Conservation (phyloP, 2,888 invertebrate species). For the Isoperla grammatica region DNA sequence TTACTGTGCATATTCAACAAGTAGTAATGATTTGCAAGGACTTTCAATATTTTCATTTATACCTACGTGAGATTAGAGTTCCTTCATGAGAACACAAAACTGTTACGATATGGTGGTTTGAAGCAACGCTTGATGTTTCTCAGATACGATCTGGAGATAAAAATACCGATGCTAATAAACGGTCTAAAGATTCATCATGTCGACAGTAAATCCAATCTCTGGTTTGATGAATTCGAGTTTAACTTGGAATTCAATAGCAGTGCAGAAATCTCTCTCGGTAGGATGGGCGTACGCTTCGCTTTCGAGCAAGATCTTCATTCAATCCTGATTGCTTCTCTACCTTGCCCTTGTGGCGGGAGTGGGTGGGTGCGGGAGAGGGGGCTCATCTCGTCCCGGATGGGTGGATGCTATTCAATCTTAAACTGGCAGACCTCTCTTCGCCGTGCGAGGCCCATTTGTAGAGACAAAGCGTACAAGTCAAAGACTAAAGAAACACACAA, state of each 20-base stretch:
- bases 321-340: slow-evolving; percentile 14
- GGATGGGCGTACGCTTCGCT: slow-evolving; percentile 4
- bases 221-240: slow-evolving; percentile 7
- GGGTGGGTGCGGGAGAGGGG: background rate
- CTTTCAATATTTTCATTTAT: too few relatives aligned
- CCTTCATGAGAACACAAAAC: too few relatives aligned
- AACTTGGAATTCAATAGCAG: slow-evolving; percentile 17
- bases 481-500: slow-evolving; percentile 13
- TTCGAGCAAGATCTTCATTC: slow-evolving; percentile 8
- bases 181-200: background rate
- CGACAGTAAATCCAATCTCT: background rate
- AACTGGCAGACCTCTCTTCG: slow-evolving; percentile 10
- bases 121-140: too few relatives aligned
- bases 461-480: slow-evolving; percentile 18
- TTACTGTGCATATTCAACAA: too few relatives aligned
- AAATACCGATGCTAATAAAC: too few relatives aligned
- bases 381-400: slow-evolving; percentile 7
- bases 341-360: background rate
- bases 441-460: slow-evolving; percentile 10
- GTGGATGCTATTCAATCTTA: slow-evolving; percentile 15
- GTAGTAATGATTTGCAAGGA: too few relatives aligned
- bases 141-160: too few relatives aligned
- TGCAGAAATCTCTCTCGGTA: slow-evolving; percentile 7
- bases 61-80: too few relatives aligned
- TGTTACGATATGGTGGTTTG: too few relatives aligned